Base-by-base conservation (phyloP, 2,113 vertebrate species). In the Fregetta grallaria region DNA sequence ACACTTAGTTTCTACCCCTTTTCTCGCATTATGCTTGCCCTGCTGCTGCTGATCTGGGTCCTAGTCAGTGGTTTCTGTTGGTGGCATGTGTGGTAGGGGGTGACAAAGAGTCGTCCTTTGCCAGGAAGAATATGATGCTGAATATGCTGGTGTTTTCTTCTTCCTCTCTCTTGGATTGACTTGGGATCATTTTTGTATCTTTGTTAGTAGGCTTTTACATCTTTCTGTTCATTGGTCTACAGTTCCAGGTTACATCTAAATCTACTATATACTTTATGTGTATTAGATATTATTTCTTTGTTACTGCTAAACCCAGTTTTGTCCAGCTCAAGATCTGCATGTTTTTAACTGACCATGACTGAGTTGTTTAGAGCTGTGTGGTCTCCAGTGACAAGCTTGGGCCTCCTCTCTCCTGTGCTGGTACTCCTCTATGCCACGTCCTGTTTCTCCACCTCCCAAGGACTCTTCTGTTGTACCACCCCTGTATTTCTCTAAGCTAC, bases 401-500 rank as follows among this genome's bases (percentile, higher is more conserved):
- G 4, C 16, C 5, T 4, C 16, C 5, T 29, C 49, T 72, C 65
- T 58, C 26, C 47, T 13, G 6, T 74, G 47, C 65, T 11, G 5
- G 19, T 63, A 20, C 26, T 61, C 29, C 32, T 80, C 79, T 42
- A 1, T 20, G n/a, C 56, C 4, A 1, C 21, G 25, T 61, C n/a
- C 40, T 21, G 5, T 29, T 6, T 34, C n/a, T 82, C 10, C 21
- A 5, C 27, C 52, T 94, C 34, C 49, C 29, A 34, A 38, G 44
- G 45, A 15, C 45, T 58, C 36, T 27, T 58, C 30, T 66, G 3
- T 30, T 61, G 6, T 22, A 40, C n/a, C 18, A 55, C 22, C 32
- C n/a, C 32, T 42, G 10, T 59, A 27, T 66, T 74, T 66, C 30
- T 63, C 34, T 63, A 5, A 0, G 0, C 14, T 70, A 4, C 0